Base-by-base conservation (phyloP, 1,140 invertebrate genomes). In the Lucilia sericata region DNA sequence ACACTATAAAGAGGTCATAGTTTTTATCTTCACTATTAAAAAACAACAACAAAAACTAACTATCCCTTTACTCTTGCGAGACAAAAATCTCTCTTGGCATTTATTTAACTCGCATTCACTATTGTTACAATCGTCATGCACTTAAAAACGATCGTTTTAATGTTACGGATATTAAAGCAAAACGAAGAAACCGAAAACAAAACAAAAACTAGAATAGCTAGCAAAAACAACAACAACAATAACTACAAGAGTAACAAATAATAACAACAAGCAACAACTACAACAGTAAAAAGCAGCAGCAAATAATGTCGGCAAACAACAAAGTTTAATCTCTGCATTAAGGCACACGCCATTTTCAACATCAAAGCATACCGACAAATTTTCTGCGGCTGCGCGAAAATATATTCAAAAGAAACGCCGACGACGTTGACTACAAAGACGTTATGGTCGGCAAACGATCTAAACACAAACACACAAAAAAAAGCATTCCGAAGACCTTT, bases 321-420 rank as follows among this genome's bases (percentile, higher is more conserved):
- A 90, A 90, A 90, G 88, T 85, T 85, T 88, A 89, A 90, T 90
- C 88, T 90, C 89, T 87, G 88, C 89, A 90, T 88, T 88, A 88
- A 84, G 89, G 89, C 89, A 90, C 89, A 90, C 89, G 89, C 89
- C 89, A 90, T 90, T 90, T 88, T 87, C 87, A 90, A 89, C 88
- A 90, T 90, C 87, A 90, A 90, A 90, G 88, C 49, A 76, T 19
- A 86, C 88, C 89, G 89, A 86, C 85, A 88, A 87, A 88, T 90
- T 90, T 89, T 89, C 89, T 90, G 88, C 90, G 88, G 88, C 87
- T 88, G 76, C 84, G 85, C 84, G 76, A 83, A 82, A 83, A 83
- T 75, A 85, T 83, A 81, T 83, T 85, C 84, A 85, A 70, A 36
- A 83, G 84, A 84, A 83, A 70, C 88, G 76, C 86, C 86, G 88